Percentiles rank a stretch among this genome's conserved stretches.
Evolutionary conservation across 2,888 invertebrate genomes (phyloP).

Genomic region (Caenorhabditis sp.): DNA sequence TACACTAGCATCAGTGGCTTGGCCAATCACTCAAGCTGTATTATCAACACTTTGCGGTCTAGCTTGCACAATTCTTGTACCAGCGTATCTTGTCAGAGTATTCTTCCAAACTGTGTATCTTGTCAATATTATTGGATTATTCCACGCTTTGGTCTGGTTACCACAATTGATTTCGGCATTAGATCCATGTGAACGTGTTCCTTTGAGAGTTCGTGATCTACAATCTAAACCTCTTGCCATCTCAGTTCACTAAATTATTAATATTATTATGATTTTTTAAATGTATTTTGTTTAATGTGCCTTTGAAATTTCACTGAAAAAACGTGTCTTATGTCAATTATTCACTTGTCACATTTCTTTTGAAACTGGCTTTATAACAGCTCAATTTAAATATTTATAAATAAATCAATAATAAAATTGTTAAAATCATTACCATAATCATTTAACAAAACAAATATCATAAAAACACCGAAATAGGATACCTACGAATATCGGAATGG

Average conservation of each 20-base stretch:
- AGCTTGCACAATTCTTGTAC: conserved; percentile 59
- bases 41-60: conserved; percentile 66
- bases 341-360: background rate
- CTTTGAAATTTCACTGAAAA: background rate
- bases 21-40: conserved; percentile 69
- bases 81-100: conserved; percentile 69
- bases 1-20: conserved; percentile 67
- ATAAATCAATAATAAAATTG: background rate
- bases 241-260: background rate
- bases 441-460: no score
- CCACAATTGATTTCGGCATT: conserved; percentile 69
- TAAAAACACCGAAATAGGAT: background rate
- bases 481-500: background rate
- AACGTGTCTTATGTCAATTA: background rate
- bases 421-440: no score
- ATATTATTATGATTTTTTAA: no score
- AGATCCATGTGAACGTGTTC: conserved; percentile 68
- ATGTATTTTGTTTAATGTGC: background rate
- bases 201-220: conserved; percentile 49
- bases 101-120: conserved; percentile 71
- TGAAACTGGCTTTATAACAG: background rate
- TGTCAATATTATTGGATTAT: conserved; percentile 65
- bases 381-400: background rate
- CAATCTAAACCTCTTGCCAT: background rate
- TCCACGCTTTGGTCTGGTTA: conserved; percentile 66